Evolutionary conservation across 92 coral and sea anemone species (phyloP).

Genomic region (Porites lobata): DNA sequence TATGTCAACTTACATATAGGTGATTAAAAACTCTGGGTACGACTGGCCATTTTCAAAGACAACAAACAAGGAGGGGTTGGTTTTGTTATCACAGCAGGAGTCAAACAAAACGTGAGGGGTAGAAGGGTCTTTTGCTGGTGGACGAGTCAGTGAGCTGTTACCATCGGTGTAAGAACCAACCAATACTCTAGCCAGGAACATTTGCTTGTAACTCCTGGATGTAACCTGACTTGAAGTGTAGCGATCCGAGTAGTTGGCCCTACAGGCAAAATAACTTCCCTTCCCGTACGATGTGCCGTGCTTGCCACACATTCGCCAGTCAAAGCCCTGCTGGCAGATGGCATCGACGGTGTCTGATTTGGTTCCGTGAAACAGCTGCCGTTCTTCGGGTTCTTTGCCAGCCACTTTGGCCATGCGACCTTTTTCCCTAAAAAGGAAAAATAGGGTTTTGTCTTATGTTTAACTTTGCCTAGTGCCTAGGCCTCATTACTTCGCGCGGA

Average conservation of each 20-base stretch:
- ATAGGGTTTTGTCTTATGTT: no score
- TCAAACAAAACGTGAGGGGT: slow-evolving; percentile 85
- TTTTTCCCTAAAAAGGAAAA: slow-evolving; percentile 49
- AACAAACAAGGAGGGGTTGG: slow-evolving; percentile 76
- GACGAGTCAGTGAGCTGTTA: slow-evolving; percentile 50
- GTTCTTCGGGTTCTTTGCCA: slow-evolving; percentile 62
- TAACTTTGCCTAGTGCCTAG: no score
- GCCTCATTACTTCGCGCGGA: no score
- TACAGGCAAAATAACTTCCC: slow-evolving; percentile 93
- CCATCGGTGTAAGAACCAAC: slow-evolving; percentile 88
- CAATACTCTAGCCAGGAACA: slow-evolving; percentile 84
- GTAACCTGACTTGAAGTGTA: slow-evolving; percentile 35
- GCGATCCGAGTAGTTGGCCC: slow-evolving; percentile 84
- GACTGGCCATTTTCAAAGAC: no score
- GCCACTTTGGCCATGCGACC: slow-evolving; percentile 65
- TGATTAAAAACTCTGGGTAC: no score
- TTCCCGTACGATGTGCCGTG: no score
- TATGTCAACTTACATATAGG: no score
- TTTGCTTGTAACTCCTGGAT: not conserved
- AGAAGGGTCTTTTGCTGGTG: slow-evolving; percentile 84
- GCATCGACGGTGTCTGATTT: no score
- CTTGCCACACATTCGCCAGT: no score
- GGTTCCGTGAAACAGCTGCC: no score
- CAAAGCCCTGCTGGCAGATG: no score
- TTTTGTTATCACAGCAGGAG: slow-evolving; percentile 65